Base-by-base conservation (phyloP, 92 coral and sea anemone genomes). In the Phenganax stokvisi region DNA sequence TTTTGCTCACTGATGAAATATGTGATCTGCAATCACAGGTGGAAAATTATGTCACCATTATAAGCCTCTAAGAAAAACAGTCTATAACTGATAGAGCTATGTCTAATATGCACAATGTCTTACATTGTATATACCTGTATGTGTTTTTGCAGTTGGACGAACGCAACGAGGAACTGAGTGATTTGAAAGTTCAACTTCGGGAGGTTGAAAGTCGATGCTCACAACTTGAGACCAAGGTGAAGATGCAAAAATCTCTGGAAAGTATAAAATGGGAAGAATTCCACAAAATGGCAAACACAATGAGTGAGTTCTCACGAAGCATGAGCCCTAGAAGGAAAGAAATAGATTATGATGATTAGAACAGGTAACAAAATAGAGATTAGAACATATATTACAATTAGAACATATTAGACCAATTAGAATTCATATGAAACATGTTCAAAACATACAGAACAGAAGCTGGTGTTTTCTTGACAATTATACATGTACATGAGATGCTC, bases 251-350 rank as follows among this genome's bases (percentile, higher is more conserved):
- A 75, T 90, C 84, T 85, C 71, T 94, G 70, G 98, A 94, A 74
- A 92, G 97, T 15, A 92, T 94, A 57, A 94, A 94, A 66, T 94
- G 97, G 98, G 98, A 94, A 67, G 98, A 94, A 85, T 94, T 94
- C 81, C 97, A 94, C 64, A 94, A 94, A 79, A 78, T 94, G 28
- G 97, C 98, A 6, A 90, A 90, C 16, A 94, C 98, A 7, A 94
- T 94, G 98, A 90, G 92, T 74, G 90, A 89, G 60, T 92, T 94
- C 82, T 88, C 97, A 0, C 80, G 92, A n/a, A 90, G 90, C 54
- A 92, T 92, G 88, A 94, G 94, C 74, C 93, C 92, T 20, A 80
- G 91, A 9, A 90, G 84, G 71, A 90, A 76, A 12, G 85, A 85
- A 30, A 76, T 85, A 54, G 90, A 87, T 9, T 89, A 84, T 37